These are phyloP conservation scores for Drosophila meridionalis DNA, from an alignment of 2,888 invertebrate genomes.

Conservation along the genomic window DNA sequence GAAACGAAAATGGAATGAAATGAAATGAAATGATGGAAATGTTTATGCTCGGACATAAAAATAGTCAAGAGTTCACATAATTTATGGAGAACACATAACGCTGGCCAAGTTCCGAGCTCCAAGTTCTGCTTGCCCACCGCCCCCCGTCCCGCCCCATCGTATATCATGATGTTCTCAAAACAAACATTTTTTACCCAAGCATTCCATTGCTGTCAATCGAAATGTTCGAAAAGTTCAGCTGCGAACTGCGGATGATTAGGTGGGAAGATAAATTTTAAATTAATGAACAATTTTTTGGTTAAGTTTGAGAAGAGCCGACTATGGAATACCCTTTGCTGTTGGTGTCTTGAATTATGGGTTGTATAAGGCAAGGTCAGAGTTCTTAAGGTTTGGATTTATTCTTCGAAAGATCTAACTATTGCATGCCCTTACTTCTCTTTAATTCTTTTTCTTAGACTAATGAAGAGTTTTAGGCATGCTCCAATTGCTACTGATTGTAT, in stretches of 20 bases:
- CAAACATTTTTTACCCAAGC: conserved; percentile 36
- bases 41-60: conserved; percentile 52
- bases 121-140: background rate
- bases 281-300: background rate
- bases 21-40: conserved; percentile 44
- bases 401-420: background rate
- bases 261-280: conserved; percentile 35
- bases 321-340: conserved; percentile 1
- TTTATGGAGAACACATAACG: conserved; percentile 32
- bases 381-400: no score
- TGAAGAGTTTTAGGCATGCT: no score
- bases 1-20: conserved; percentile 3
- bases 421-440: background rate
- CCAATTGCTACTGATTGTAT: no score
- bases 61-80: conserved; percentile 45
- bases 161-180: conserved; percentile 54
- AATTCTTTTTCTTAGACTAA: no score
- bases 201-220: conserved; percentile 51
- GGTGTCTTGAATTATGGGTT: no score
- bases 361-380: no score
- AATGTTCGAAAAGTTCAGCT: conserved; percentile 16
- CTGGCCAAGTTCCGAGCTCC: conserved; percentile 2
- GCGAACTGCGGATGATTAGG: conserved; percentile 40
- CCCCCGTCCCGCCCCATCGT: conserved; percentile 6
- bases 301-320: background rate